Conservation (phyloP, 2,797 vertebrate genomes). For the Morelia viridis region DNA sequence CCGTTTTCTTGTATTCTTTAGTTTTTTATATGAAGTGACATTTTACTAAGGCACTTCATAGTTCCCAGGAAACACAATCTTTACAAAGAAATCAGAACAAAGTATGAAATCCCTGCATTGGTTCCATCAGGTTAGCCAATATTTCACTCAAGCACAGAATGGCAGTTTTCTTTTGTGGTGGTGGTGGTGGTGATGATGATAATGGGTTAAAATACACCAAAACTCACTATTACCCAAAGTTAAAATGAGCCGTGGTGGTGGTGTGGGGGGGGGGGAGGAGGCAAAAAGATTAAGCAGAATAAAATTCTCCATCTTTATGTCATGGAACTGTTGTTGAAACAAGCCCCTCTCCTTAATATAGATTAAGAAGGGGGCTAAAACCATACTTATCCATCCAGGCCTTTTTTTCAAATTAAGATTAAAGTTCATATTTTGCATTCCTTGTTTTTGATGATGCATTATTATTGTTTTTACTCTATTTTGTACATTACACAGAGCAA, state of each 20-base stretch:
- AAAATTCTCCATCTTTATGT: neutral
- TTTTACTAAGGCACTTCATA: conserved; percentile 49
- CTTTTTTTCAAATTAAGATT: no score
- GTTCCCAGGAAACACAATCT: conserved; percentile 40
- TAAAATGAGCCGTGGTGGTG: neutral
- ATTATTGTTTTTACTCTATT: neutral
- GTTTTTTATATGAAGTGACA: conserved; percentile 44
- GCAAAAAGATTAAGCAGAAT: neutral
- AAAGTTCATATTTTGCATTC: neutral
- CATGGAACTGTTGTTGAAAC: neutral
- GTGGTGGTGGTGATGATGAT: neutral
- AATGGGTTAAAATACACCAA: neutral
- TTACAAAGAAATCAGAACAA: conserved; percentile 48
- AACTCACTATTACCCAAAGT: neutral
- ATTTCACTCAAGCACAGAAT: conserved; percentile 13
- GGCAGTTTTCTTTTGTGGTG: neutral
- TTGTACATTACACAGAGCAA: neutral
- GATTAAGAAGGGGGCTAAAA: neutral
- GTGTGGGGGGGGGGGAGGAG: accelerated
- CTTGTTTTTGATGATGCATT: neutral
- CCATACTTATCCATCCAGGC: neutral
- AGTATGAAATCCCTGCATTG: conserved; percentile 12
- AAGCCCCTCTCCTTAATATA: neutral
- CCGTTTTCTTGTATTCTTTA: conserved; percentile 19
- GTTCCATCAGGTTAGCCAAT: conserved; percentile 24